These are phyloP conservation scores for Onthophagus taurus DNA, from an alignment of 1,140 invertebrate genomes.

Conservation along the genomic window DNA sequence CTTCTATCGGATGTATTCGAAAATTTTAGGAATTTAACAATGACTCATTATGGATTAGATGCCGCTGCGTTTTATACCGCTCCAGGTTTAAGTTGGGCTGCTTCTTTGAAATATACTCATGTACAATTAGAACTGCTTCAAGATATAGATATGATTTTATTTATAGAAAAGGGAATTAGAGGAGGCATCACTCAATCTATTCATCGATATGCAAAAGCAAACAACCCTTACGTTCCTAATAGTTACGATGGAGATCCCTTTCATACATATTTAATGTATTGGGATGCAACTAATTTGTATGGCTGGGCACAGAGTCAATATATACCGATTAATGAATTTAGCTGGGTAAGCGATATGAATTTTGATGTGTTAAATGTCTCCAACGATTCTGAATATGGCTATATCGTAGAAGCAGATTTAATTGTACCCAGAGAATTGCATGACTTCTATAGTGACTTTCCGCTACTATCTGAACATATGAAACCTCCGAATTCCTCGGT, in stretches of 20 bases:
- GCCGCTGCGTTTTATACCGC: conserved; percentile 34
- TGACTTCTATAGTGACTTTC: neutral
- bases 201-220: conserved; percentile 20
- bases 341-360: conserved; percentile 30
- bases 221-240: no score
- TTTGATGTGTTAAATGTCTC: conserved; percentile 19
- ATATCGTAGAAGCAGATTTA: conserved; percentile 42
- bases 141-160: conserved; percentile 28
- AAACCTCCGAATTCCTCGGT: neutral
- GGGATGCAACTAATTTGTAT: conserved; percentile 48
- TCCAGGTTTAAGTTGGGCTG: conserved; percentile 37
- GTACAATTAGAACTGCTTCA: conserved; percentile 40
- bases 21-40: conserved; percentile 36
- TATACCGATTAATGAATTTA: conserved; percentile 38
- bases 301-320: conserved; percentile 39
- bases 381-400: conserved; percentile 33
- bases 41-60: conserved; percentile 34
- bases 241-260: no score
- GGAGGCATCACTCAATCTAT: conserved; percentile 20
- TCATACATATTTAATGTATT: conserved; percentile 33
- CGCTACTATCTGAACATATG: neutral
- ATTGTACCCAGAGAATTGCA: conserved; percentile 25
- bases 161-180: conserved; percentile 26
- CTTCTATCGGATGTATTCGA: conserved; percentile 38
- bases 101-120: conserved; percentile 35